Evolutionary conservation across 2,113 vertebrate genomes (phyloP), one percentile per base, ranked within the genome.

Genomic region (Ardeotis arabs): DNA sequence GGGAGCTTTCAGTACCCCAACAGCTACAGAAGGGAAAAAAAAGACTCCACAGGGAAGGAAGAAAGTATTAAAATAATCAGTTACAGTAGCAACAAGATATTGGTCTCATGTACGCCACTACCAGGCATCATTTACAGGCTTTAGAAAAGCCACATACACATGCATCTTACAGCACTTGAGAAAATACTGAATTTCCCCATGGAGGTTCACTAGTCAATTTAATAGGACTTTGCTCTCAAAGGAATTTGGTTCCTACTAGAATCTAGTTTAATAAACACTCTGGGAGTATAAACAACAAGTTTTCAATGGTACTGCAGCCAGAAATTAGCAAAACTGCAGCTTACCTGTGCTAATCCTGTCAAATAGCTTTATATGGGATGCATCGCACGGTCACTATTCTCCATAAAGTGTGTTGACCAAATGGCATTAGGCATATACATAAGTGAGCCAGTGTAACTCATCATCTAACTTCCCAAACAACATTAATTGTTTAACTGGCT

Each of bases 41-140:
- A 73, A 35, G 24, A 55, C 49, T 76, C 63, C 49, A 67, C 3
- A 39, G 47, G 47, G 52, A 96, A 82, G 44, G 35, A 94, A 60
- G 50, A 82, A 82, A 79, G 7, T 84, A 92, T 92, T 81, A 89
- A 95, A 90, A 82, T 78, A 35, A 95, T 84, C 47, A 84, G 15
- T 89, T 89, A 89, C 3, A 72, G 35, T 16, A 94, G 24, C 28
- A 92, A 81, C 29, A 91, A 86, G 82, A 84, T 63, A 82, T 2
- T 81, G 44, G 44, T 78, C 6, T 87, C 52, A 68, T 20, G 25
- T 24, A 74, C 10, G 12, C 16, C 33, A 69, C 39, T 33, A 84
- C 5, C 45, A 69, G 24, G 20, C 19, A 59, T 37, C 41, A 50
- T 50, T 12, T 81, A 19, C 7, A 27, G 27, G 28, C 16, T 84